Conservation (phyloP, 2,888 invertebrate species). For the Athalia circularis region DNA sequence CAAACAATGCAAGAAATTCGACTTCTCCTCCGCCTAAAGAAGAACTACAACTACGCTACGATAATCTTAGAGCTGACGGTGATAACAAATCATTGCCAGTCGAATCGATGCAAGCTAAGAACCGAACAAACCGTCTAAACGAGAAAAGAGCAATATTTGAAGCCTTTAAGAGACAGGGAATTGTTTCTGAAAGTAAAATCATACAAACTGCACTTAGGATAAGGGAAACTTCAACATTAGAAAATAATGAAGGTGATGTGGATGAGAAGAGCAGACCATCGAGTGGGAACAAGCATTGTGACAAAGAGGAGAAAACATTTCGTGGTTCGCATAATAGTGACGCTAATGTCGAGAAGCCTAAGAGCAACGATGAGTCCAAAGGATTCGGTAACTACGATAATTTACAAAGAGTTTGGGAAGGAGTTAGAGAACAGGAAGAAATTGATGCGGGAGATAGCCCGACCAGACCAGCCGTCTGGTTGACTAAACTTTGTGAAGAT, state of each 20-base stretch:
- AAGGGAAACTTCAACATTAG: slow-evolving; percentile 61
- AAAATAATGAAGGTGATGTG: slow-evolving; percentile 66
- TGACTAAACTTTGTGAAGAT: slow-evolving; percentile 83
- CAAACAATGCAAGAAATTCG: slow-evolving; percentile 67
- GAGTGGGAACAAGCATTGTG: not conserved
- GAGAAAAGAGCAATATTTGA: slow-evolving; percentile 66
- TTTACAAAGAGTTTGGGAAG: slow-evolving; percentile 73
- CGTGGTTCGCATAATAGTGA: slow-evolving; percentile 58
- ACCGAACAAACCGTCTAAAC: slow-evolving; percentile 56
- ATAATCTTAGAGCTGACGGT: slow-evolving; percentile 63
- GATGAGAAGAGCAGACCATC: not conserved
- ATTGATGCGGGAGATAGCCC: slow-evolving; percentile 73
- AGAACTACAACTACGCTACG: slow-evolving; percentile 64
- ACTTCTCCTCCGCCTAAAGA: slow-evolving; percentile 58
- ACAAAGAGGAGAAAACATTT: slow-evolving; percentile 63
- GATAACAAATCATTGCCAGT: slow-evolving; percentile 45
- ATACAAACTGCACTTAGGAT: slow-evolving; percentile 66
- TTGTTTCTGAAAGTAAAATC: slow-evolving; percentile 66
- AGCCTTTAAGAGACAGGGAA: slow-evolving; percentile 65
- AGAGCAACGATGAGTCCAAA: slow-evolving; percentile 69
- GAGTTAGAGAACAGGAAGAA: slow-evolving; percentile 58
- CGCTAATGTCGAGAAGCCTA: slow-evolving; percentile 60
- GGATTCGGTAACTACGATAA: slow-evolving; percentile 80
- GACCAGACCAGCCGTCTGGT: slow-evolving; percentile 82
- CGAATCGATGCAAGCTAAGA: slow-evolving; percentile 50